Conservation (phyloP, 92 coral and sea anemone species). For the Phenganax subtilis region DNA sequence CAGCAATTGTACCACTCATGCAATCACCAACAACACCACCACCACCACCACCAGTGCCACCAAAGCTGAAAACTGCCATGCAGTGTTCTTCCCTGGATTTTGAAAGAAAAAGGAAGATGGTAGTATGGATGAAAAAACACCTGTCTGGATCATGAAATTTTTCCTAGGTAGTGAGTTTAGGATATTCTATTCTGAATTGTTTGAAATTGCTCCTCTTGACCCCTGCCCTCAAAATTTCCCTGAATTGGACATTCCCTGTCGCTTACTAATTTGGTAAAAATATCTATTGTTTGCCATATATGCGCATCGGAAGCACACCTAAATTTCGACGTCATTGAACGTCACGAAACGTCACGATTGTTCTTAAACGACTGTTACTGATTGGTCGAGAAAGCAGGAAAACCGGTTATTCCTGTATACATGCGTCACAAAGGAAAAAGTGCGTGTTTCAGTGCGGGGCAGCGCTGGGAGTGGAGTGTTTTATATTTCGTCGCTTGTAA, state of each 20-base stretch:
- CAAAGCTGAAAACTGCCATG: constrained; percentile 11
- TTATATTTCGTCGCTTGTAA: background rate
- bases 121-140: constrained; percentile 36
- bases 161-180: too few species aligned
- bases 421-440: constrained; percentile 10
- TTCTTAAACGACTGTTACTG: background rate
- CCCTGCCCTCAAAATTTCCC: too few species aligned
- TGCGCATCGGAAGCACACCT: background rate
- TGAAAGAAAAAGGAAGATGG: constrained; percentile 44
- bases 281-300: background rate
- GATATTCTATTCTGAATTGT: too few species aligned
- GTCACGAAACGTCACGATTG: constrained; percentile 32
- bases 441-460: background rate
- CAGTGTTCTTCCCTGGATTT: constrained; percentile 54
- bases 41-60: constrained; percentile 15
- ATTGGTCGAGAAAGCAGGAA: constrained; percentile 17
- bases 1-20: background rate
- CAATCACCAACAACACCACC: constrained; percentile 6
- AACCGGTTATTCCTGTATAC: constrained; percentile 24
- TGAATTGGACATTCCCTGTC: background rate
- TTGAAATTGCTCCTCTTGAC: too few species aligned
- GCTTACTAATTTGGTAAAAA: background rate
- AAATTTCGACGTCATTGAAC: background rate
- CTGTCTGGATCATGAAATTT: background rate
- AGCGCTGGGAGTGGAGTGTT: background rate